Evolutionary conservation across 2,113 vertebrate species (phyloP).

Genomic region (Platichthys stellatus): DNA sequence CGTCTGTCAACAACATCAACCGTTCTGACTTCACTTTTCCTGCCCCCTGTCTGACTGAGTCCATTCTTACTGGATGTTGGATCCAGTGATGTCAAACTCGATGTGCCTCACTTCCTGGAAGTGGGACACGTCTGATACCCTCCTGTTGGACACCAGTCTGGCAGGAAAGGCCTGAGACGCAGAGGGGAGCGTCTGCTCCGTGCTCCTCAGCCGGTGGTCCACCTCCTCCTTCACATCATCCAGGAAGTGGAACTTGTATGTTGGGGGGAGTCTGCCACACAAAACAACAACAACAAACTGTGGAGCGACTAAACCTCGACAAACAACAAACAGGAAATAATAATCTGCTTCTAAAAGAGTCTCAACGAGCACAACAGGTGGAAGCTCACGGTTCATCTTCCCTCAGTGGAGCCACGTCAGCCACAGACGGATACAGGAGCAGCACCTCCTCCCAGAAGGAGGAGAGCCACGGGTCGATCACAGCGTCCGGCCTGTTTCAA

Average conservation of each 20-base stretch:
- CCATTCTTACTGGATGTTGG: slow-evolving; percentile 86
- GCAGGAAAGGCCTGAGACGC: slow-evolving; percentile 83
- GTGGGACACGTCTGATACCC: slow-evolving; percentile 85
- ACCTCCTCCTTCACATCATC: slow-evolving; percentile 51
- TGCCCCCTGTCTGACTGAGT: too few species aligned
- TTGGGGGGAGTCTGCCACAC: slow-evolving; percentile 86
- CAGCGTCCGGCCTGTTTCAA: slow-evolving; percentile 87
- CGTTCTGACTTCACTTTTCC: not conserved
- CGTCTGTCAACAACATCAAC: not conserved
- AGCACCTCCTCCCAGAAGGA: slow-evolving; percentile 88
- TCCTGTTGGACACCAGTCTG: slow-evolving; percentile 82
- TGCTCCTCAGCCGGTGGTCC: rapidly evolving
- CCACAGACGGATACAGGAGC: slow-evolving; percentile 79
- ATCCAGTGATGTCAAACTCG: slow-evolving; percentile 88
- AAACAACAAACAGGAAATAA: not conserved
- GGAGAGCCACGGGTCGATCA: slow-evolving; percentile 89
- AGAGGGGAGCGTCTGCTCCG: slow-evolving; percentile 52
- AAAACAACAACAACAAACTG: not conserved
- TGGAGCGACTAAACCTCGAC: not conserved
- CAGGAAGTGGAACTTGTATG: slow-evolving; percentile 84
- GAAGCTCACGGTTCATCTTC: slow-evolving; percentile 84
- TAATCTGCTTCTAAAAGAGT: too few species aligned
- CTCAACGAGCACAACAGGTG: not conserved
- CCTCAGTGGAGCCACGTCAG: slow-evolving; percentile 70
- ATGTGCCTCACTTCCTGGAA: slow-evolving; percentile 96